These are phyloP conservation scores for Napeogenes sylphis DNA, from an alignment of 2,888 invertebrate species.

Conservation along the genomic window DNA sequence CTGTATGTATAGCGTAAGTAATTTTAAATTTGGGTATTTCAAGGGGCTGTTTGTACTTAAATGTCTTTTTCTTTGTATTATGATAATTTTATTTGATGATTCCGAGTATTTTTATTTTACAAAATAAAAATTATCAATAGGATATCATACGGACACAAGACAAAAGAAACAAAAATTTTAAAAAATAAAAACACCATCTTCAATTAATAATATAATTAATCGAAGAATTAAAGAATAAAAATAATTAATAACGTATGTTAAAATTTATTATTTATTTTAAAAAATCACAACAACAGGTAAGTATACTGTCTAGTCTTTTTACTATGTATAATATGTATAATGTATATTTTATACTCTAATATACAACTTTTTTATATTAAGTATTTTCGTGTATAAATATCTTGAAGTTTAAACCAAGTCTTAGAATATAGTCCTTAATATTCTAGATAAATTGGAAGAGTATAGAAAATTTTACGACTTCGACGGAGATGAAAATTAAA, in stretches of 20 bases:
- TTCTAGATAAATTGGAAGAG: no score
- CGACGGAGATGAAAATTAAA: no score
- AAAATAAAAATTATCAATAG: background rate
- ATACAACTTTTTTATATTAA: slow-evolving; percentile 16
- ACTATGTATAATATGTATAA: slow-evolving; percentile 10
- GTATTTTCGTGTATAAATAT: slow-evolving; percentile 6
- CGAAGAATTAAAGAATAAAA: slow-evolving; percentile 35
- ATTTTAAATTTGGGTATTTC: no score
- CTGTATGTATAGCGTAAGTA: no score
- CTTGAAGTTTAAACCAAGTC: background rate
- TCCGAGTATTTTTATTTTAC: no score
- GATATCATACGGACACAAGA: slow-evolving; percentile 13
- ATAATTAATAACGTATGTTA: slow-evolving; percentile 44
- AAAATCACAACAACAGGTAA: slow-evolving; percentile 36
- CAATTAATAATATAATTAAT: slow-evolving; percentile 41
- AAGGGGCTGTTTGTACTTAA: no score
- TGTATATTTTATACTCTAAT: slow-evolving; percentile 12
- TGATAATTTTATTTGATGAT: no score
- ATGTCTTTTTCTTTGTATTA: no score
- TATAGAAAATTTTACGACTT: no score
- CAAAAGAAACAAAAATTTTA: slow-evolving; percentile 29
- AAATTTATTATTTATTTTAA: slow-evolving; percentile 31
- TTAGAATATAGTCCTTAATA: no score
- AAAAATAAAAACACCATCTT: slow-evolving; percentile 43
- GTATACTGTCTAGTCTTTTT: slow-evolving; percentile 21